phyloP scores from a whole-genome alignment of 2,888 invertebrate species.

The Lypha dubia region DNA sequence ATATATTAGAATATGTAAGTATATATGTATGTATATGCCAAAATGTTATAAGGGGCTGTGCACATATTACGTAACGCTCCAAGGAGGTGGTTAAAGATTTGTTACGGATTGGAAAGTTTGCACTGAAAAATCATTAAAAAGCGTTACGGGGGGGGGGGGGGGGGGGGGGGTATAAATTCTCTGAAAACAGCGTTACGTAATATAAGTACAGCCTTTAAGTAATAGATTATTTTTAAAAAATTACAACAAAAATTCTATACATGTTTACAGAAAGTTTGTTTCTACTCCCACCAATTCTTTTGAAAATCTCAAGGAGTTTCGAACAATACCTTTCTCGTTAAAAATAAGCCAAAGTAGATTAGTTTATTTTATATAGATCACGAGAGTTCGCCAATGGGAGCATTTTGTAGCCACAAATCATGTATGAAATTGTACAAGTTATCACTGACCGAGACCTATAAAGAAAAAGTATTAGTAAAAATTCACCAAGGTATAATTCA shows the following conservation, averaged over 20 bases:
- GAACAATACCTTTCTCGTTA: neutral
- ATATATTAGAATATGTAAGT: neutral
- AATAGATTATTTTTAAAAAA: neutral
- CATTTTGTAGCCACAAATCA: slow-evolving; percentile 97
- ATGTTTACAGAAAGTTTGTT: slow-evolving; percentile 12
- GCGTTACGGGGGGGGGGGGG: too few species aligned
- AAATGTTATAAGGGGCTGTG: neutral
- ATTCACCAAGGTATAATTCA: neutral
- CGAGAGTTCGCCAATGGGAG: slow-evolving; percentile 97
- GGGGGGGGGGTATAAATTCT: too few species aligned
- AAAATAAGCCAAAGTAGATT: neutral
- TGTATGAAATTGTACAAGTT: slow-evolving; percentile 97
- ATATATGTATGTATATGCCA: neutral
- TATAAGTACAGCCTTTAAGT: too few species aligned
- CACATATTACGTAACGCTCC: too few species aligned
- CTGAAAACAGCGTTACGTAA: too few species aligned
- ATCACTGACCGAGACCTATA: slow-evolving; percentile 94
- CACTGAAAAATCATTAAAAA: too few species aligned
- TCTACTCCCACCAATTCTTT: neutral
- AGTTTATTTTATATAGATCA: slow-evolving; percentile 85
- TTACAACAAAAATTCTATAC: slow-evolving; percentile 19
- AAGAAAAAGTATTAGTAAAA: slow-evolving; percentile 2
- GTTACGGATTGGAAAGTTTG: too few species aligned
- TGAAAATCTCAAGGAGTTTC: neutral
- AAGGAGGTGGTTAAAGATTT: too few species aligned